phyloP scores from a whole-genome alignment of 2,113 vertebrate genomes.

The Chaetodon auriga region DNA sequence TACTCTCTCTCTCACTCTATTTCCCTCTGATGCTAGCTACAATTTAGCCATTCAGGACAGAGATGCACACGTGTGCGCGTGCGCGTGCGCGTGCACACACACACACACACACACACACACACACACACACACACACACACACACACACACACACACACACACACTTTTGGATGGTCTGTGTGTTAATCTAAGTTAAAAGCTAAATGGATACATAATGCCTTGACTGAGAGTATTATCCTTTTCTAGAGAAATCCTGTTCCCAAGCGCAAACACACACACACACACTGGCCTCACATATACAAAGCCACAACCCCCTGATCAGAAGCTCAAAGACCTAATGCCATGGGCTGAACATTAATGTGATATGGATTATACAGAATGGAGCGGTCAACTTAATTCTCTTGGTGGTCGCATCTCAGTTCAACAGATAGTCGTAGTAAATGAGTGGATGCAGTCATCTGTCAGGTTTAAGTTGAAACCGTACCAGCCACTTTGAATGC shows the following conservation, averaged over 20 bases:
- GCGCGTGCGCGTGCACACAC: too few species aligned
- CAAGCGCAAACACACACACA: neutral
- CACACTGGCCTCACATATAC: constrained; percentile 28
- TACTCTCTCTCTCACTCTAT: constrained; percentile 31
- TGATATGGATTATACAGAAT: constrained; percentile 70
- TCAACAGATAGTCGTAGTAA: constrained; percentile 19
- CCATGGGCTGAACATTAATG: constrained; percentile 58
- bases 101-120: constrained; percentile 11
- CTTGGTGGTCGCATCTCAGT: neutral
- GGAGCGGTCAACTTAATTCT: constrained; percentile 51
- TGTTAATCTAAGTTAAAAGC: constrained; percentile 86
- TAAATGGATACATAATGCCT: constrained; percentile 85
- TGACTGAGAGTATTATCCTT: constrained; percentile 79
- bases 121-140: constrained; percentile 20
- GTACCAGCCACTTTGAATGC: neutral
- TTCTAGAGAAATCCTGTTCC: constrained; percentile 74
- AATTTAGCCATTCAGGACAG: constrained; percentile 25
- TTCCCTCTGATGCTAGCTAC: constrained; percentile 32
- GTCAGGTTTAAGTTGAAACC: constrained; percentile 20
- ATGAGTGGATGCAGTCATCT: constrained; percentile 32
- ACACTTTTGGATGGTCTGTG: constrained; percentile 44
- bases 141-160: constrained; percentile 17
- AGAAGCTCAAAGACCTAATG: constrained; percentile 57
- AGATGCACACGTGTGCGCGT: neutral
- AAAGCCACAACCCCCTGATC: constrained; percentile 38